Evolutionary conservation across 2,113 vertebrate species (phyloP).

Genomic region (Glaucomys volans): DNA sequence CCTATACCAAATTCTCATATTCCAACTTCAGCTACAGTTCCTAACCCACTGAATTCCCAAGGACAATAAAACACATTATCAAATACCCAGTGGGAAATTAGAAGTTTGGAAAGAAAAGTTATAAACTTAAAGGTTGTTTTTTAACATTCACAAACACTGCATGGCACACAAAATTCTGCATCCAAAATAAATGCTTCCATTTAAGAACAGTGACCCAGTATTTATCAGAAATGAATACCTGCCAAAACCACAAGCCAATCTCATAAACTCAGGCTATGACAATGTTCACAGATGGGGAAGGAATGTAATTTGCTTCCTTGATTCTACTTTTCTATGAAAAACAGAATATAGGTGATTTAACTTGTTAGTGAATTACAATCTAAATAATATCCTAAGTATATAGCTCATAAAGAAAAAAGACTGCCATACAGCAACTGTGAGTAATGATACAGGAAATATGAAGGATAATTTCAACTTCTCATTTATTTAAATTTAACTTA

Average conservation of each 20-base stretch:
- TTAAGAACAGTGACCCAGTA: background rate
- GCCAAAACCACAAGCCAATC: background rate
- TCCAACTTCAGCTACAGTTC: background rate
- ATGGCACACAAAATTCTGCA: background rate
- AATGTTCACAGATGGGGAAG: background rate
- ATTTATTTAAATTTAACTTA: conserved; percentile 18
- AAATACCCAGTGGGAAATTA: background rate
- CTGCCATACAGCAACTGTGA: background rate
- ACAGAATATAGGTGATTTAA: background rate
- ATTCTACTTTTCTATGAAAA: background rate
- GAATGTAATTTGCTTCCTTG: background rate
- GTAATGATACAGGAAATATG: background rate
- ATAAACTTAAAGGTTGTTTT: background rate
- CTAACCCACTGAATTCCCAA: background rate
- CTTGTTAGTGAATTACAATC: background rate
- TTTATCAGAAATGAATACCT: background rate
- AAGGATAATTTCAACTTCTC: background rate
- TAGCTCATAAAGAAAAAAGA: background rate
- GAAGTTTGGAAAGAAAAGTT: background rate
- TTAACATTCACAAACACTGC: background rate
- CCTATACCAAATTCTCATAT: background rate
- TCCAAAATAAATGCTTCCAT: background rate
- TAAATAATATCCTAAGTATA: background rate
- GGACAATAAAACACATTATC: background rate
- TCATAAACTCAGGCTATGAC: background rate